Evolutionary conservation across 1,140 invertebrate genomes (phyloP).

Genomic region (Drosophila nigromelanica): DNA sequence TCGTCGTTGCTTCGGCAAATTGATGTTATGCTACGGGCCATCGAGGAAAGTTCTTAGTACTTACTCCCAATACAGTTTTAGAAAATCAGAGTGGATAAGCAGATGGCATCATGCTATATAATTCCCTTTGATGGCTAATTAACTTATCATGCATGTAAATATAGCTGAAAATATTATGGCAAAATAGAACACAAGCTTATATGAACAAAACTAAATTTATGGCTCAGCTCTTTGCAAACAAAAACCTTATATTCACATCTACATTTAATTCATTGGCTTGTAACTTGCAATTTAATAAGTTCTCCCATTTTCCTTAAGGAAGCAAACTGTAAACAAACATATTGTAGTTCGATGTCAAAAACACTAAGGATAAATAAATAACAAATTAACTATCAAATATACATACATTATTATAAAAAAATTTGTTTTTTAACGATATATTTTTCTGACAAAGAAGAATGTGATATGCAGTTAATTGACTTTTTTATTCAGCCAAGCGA

Average conservation of each 20-base stretch:
- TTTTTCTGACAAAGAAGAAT: no score
- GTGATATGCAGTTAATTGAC: no score
- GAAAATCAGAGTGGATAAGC: slow-evolving; percentile 42
- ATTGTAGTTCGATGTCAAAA: no score
- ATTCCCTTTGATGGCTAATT: slow-evolving; percentile 41
- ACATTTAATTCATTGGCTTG: no score
- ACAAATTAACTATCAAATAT: no score
- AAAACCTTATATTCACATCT: background rate
- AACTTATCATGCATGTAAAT: slow-evolving; percentile 11
- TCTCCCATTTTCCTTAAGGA: no score
- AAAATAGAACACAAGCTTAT: background rate
- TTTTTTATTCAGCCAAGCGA: no score
- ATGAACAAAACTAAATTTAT: background rate
- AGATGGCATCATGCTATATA: slow-evolving; percentile 44
- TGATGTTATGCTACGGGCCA: slow-evolving; percentile 3
- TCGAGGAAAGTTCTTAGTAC: slow-evolving; percentile 4
- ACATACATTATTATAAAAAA: no score
- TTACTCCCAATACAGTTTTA: slow-evolving; percentile 44
- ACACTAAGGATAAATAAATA: no score
- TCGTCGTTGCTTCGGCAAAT: slow-evolving; percentile 14
- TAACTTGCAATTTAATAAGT: no score
- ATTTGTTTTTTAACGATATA: no score
- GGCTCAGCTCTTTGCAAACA: background rate
- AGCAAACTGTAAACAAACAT: no score
- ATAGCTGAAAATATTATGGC: background rate